Conservation (phyloP, 1,140 invertebrate species). For the Cryptotermes secundus region DNA sequence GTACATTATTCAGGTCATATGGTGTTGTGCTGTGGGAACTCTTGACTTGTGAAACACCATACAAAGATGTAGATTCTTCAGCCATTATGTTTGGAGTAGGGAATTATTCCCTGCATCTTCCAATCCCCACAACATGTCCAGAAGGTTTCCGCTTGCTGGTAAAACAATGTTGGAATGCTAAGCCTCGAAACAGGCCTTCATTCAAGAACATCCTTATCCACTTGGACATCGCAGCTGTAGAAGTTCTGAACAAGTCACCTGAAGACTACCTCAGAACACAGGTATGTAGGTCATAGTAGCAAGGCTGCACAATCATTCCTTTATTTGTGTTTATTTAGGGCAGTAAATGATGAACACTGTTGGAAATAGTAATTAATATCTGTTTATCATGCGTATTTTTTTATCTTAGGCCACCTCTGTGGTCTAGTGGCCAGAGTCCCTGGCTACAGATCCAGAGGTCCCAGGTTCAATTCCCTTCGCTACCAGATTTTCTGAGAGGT, state of each 20-base stretch:
- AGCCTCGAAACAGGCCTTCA: conserved; percentile 90
- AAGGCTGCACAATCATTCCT: not conserved
- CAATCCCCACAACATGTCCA: conserved; percentile 87
- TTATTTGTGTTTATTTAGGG: not conserved
- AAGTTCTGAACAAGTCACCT: conserved; percentile 66
- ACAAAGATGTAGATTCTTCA: conserved; percentile 94
- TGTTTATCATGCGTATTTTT: too few species aligned
- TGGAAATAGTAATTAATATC: too few species aligned
- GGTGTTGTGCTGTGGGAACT: conserved; percentile 98
- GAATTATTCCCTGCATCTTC: conserved; percentile 84
- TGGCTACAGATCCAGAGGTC: too few species aligned
- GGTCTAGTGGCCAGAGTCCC: too few species aligned
- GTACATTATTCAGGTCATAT: conserved; percentile 67
- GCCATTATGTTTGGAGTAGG: conserved; percentile 98
- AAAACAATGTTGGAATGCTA: conserved; percentile 89
- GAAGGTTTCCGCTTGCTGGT: conserved; percentile 82
- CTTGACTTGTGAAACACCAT: conserved; percentile 92
- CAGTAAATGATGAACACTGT: not conserved
- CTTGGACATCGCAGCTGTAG: conserved; percentile 79
- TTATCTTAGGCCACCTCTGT: too few species aligned
- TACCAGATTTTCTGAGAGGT: too few species aligned
- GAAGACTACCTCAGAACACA: conserved; percentile 66
- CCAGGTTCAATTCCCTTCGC: too few species aligned
- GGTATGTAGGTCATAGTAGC: conserved; percentile 43
- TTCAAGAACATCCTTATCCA: conserved; percentile 92